Evolutionary conservation across 2,113 vertebrate genomes (phyloP).

Genomic region (Jacana jacana): DNA sequence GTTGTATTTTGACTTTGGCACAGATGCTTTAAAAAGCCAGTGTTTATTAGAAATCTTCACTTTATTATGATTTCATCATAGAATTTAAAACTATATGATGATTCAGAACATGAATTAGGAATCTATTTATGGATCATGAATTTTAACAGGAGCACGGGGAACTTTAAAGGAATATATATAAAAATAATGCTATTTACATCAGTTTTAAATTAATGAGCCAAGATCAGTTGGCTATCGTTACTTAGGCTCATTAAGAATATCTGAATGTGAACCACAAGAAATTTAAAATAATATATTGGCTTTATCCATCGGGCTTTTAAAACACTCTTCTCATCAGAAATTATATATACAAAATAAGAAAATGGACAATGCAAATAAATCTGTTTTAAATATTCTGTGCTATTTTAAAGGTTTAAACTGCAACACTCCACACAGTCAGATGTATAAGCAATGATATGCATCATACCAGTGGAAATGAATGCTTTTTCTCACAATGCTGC

Average conservation of each 20-base stretch:
- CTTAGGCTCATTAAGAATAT: background rate
- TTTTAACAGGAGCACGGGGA: slow-evolving; percentile 5
- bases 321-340: background rate
- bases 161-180: background rate
- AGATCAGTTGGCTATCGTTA: background rate
- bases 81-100: background rate
- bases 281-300: background rate
- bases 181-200: slow-evolving; percentile 5
- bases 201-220: slow-evolving; percentile 10
- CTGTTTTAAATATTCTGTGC: background rate
- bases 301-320: background rate
- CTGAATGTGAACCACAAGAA: background rate
- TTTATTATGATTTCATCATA: background rate
- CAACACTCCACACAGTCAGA: background rate
- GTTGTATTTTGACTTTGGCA: background rate
- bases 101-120: background rate
- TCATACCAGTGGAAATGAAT: background rate
- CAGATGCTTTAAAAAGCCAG: background rate
- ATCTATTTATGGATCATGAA: background rate
- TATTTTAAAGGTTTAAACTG: background rate
- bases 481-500: background rate
- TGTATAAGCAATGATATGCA: background rate
- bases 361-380: background rate
- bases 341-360: background rate
- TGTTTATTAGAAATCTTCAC: background rate